Percentiles rank a stretch among this genome's conserved stretches.
These are phyloP conservation scores for Sepiola atlantica DNA, from an alignment of 2,888 invertebrate species.

Conservation along the genomic window DNA sequence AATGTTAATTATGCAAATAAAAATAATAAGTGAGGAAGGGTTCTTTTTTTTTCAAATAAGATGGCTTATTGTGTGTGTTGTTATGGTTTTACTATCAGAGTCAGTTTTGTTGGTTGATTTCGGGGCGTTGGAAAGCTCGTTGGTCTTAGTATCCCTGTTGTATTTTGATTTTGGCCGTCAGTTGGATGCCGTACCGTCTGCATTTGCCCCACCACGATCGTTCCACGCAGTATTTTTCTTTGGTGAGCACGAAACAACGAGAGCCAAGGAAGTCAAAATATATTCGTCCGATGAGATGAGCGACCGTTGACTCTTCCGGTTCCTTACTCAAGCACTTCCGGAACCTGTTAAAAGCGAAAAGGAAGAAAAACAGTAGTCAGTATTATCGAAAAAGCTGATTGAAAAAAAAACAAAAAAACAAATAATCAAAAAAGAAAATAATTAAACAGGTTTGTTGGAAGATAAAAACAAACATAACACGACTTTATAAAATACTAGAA, in stretches of 20 bases:
- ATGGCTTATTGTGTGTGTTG: too few species aligned
- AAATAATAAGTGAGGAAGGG: not conserved
- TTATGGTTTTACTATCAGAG: too few species aligned
- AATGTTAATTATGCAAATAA: not conserved
- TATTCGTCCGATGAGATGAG: conserved; percentile 84
- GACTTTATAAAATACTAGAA: too few species aligned
- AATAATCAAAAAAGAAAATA: not conserved
- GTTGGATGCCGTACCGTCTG: conserved; percentile 67
- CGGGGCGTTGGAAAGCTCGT: not conserved
- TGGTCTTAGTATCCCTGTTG: not conserved
- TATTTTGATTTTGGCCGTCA: conserved; percentile 57
- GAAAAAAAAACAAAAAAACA: too few species aligned
- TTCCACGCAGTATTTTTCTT: conserved; percentile 84
- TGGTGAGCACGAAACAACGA: conserved; percentile 90
- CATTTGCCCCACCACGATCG: conserved; percentile 90
- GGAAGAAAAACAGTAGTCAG: not conserved
- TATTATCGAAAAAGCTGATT: not conserved
- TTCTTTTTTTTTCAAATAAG: too few species aligned
- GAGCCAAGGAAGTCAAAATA: conserved; percentile 97
- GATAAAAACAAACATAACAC: not conserved
- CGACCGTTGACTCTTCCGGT: conserved; percentile 80
- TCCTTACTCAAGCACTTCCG: conserved; percentile 92
- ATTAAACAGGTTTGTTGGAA: not conserved
- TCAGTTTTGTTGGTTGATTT: not conserved
- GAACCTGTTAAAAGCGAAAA: conserved; percentile 81